phyloP scores from a whole-genome alignment of 1,140 invertebrate genomes.

The Eciton burchellii region DNA sequence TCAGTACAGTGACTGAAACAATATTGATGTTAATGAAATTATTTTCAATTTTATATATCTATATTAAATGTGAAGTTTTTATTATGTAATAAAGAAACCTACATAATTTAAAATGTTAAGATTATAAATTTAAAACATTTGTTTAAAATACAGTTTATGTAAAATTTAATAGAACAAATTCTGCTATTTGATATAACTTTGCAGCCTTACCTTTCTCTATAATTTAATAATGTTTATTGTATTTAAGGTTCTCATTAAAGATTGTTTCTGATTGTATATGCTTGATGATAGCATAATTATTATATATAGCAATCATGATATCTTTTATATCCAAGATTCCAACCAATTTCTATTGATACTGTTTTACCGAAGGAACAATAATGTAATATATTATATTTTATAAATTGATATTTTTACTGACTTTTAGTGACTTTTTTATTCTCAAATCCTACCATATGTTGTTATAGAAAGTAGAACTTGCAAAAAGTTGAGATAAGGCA shows the following conservation, averaged over 20 bases:
- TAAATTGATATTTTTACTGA: conserved; percentile 47
- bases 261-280: conserved; percentile 21
- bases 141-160: conserved; percentile 29
- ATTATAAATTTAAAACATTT: conserved; percentile 8
- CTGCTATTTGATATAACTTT: conserved; percentile 14
- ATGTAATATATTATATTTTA: conserved; percentile 48
- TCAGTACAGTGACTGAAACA: conserved; percentile 39
- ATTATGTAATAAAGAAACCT: conserved; percentile 20
- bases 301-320: conserved; percentile 34
- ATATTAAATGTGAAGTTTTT: neutral
- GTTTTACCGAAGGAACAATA: conserved; percentile 11
- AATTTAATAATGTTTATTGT: conserved; percentile 36
- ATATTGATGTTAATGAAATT: conserved; percentile 37
- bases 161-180: neutral
- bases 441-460: conserved; percentile 31
- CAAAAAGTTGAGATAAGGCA: neutral
- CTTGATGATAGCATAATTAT: conserved; percentile 37
- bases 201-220: conserved; percentile 25
- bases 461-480: neutral
- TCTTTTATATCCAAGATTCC: conserved; percentile 42
- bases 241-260: conserved; percentile 23
- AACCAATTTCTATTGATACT: conserved; percentile 39
- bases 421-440: conserved; percentile 34
- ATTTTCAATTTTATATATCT: conserved; percentile 32
- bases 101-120: conserved; percentile 60